Conservation (phyloP, 2,797 vertebrate genomes). For the Microctenopoma stevenorrisi region DNA sequence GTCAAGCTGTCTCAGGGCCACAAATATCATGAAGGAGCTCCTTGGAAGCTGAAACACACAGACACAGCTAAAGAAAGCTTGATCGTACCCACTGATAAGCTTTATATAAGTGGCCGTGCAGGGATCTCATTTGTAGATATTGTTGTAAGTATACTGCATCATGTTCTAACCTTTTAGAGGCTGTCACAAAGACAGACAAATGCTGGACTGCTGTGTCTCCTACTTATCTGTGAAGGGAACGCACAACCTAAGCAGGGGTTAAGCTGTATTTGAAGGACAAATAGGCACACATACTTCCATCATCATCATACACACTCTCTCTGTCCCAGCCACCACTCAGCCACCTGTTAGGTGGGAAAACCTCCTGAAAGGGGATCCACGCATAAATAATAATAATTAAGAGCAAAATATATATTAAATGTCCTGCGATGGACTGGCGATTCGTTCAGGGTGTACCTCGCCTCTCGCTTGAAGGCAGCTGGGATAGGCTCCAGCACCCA, state of each 20-base stretch:
- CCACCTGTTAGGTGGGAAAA: constrained; percentile 25
- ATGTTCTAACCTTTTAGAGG: constrained; percentile 7
- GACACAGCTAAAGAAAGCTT: background rate
- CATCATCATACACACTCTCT: constrained; percentile 32
- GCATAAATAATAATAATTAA: background rate
- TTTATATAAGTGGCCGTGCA: background rate
- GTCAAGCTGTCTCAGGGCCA: constrained; percentile 44
- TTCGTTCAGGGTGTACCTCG: no score
- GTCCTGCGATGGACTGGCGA: no score
- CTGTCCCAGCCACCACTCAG: constrained; percentile 10
- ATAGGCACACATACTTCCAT: constrained; percentile 54
- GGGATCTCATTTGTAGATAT: constrained; percentile 18
- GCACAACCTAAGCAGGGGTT: constrained; percentile 43
- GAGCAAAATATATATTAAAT: no score
- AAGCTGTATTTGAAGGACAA: constrained; percentile 63
- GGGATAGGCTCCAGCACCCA: no score
- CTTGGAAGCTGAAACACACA: constrained; percentile 8
- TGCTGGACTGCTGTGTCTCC: background rate
- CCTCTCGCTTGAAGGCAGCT: no score
- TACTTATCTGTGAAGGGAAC: constrained; percentile 23
- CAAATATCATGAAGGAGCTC: constrained; percentile 24
- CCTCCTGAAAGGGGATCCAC: background rate
- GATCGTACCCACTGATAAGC: constrained; percentile 2
- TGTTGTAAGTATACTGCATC: constrained; percentile 30
- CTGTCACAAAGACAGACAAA: background rate